phyloP scores from a whole-genome alignment of 2,888 invertebrate species.

The Hirtodrosophila alboralis region DNA sequence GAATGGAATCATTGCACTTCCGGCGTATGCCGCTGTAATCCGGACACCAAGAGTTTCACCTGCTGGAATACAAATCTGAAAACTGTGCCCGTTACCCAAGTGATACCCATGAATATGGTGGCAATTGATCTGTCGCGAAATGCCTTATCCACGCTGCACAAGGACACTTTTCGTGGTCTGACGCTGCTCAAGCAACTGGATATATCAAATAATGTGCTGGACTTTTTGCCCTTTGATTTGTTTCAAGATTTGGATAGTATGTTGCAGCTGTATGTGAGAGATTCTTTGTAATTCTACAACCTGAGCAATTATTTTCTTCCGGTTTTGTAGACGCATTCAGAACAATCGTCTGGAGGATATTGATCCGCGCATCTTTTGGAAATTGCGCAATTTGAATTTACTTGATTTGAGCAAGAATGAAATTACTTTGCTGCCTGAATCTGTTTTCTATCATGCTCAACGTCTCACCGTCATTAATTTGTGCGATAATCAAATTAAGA shows the following conservation, averaged over 20 bases:
- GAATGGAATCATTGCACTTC: slow-evolving; percentile 87
- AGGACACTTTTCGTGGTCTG: slow-evolving; percentile 87
- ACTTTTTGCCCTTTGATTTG: slow-evolving; percentile 86
- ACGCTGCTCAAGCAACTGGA: slow-evolving; percentile 87
- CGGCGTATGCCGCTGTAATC: slow-evolving; percentile 87
- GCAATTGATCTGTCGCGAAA: slow-evolving; percentile 89
- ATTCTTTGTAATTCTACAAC: not conserved
- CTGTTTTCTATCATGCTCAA: slow-evolving; percentile 85
- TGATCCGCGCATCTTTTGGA: slow-evolving; percentile 84
- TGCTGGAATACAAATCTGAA: slow-evolving; percentile 87
- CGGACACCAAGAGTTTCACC: slow-evolving; percentile 87
- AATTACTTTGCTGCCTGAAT: slow-evolving; percentile 85
- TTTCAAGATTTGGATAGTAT: slow-evolving; percentile 87
- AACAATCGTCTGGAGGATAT: slow-evolving; percentile 86
- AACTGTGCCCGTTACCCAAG: slow-evolving; percentile 86
- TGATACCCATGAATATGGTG: slow-evolving; percentile 87
- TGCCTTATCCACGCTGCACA: slow-evolving; percentile 87
- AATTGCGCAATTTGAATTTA: slow-evolving; percentile 86
- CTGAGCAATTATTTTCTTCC: no score
- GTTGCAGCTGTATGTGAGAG: slow-evolving; percentile 86
- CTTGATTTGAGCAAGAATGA: slow-evolving; percentile 87
- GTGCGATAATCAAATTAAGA: slow-evolving; percentile 84
- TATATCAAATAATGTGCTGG: slow-evolving; percentile 88
- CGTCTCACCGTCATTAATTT: slow-evolving; percentile 82
- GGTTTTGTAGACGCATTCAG: slow-evolving; percentile 86